A percentile compares a stretch with the other conserved stretches of the same genome.
phyloP scores from a whole-genome alignment of 2,888 invertebrate species.

The Pandemis corylana region DNA sequence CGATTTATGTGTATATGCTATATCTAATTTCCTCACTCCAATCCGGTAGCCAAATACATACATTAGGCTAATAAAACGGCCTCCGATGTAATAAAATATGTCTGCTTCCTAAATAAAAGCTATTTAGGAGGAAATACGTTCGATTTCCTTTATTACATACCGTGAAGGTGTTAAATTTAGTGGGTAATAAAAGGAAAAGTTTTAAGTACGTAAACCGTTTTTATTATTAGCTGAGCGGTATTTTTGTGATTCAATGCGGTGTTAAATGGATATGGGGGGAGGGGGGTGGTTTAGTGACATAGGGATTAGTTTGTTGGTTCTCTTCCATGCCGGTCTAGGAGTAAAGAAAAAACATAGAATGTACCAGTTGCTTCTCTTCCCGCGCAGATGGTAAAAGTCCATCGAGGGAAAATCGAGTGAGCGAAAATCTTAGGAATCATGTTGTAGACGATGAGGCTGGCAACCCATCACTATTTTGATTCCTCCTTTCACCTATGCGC shows the following conservation, averaged over 20 bases:
- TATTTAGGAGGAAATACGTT: slow-evolving; percentile 37
- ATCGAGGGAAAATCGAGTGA: too few species aligned
- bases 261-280: neutral
- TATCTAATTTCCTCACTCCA: slow-evolving; percentile 23
- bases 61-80: slow-evolving; percentile 38
- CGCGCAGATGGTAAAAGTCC: too few species aligned
- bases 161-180: slow-evolving; percentile 42
- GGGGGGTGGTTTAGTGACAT: too few species aligned
- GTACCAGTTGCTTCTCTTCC: too few species aligned
- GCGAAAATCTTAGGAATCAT: too few species aligned
- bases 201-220: slow-evolving; percentile 34
- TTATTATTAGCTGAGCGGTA: slow-evolving; percentile 34
- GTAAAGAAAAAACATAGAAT: too few species aligned
- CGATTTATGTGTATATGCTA: neutral
- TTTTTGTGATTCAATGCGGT: slow-evolving; percentile 7
- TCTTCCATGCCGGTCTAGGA: too few species aligned
- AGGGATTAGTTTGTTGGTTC: neutral
- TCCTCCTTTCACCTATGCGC: too few species aligned
- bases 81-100: slow-evolving; percentile 40
- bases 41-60: slow-evolving; percentile 31
- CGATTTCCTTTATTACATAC: slow-evolving; percentile 41
- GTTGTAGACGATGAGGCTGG: too few species aligned
- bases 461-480: too few species aligned
- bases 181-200: slow-evolving; percentile 35
- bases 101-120: slow-evolving; percentile 39